These are phyloP conservation scores for Phytoseiulus persimilis DNA, from an alignment of 2,888 invertebrate genomes.

Conservation along the genomic window DNA sequence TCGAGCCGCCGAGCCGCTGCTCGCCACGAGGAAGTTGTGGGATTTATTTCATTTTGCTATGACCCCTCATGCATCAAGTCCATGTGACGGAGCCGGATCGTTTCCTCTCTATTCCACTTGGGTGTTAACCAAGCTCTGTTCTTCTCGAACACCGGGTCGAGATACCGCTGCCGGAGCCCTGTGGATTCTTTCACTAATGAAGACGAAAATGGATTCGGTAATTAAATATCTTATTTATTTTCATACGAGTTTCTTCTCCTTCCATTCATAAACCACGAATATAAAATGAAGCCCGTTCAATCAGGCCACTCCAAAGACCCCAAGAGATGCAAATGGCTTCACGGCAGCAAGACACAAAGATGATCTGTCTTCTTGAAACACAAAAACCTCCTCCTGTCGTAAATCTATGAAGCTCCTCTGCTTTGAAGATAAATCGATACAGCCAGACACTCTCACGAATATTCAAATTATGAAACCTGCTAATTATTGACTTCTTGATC, in stretches of 20 bases:
- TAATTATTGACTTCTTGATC: too few species aligned
- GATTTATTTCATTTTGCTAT: too few species aligned
- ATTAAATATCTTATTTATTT: constrained; percentile 33
- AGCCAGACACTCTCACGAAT: background rate
- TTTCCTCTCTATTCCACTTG: too few species aligned
- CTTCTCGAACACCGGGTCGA: too few species aligned
- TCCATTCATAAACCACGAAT: constrained; percentile 1
- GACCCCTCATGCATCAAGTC: too few species aligned
- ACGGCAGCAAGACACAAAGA: background rate
- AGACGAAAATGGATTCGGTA: background rate
- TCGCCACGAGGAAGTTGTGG: too few species aligned
- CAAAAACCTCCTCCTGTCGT: background rate
- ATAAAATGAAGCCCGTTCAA: background rate
- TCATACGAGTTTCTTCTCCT: background rate
- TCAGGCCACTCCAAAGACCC: background rate
- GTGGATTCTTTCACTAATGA: too few species aligned
- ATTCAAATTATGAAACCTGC: too few species aligned
- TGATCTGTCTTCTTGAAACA: background rate
- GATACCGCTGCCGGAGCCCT: too few species aligned
- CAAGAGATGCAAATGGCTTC: background rate
- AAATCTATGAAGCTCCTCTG: background rate
- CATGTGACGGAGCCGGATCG: too few species aligned
- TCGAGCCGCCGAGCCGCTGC: too few species aligned
- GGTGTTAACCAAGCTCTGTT: too few species aligned
- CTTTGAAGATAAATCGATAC: background rate